phyloP scores from a whole-genome alignment of 2,888 invertebrate species.

The Erebia aethiops region DNA sequence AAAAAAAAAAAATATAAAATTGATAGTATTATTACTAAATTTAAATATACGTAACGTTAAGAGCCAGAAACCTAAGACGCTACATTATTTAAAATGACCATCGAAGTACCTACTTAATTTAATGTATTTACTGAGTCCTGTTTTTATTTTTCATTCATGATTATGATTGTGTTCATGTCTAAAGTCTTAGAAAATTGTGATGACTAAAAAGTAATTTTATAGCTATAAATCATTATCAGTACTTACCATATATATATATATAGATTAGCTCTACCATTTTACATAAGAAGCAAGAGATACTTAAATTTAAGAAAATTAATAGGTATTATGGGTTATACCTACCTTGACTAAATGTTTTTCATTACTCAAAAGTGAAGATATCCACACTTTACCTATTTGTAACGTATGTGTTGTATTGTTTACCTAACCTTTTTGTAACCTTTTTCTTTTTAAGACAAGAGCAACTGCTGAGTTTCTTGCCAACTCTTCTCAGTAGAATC shows the following conservation, averaged over 20 bases:
- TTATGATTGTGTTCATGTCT: not conserved
- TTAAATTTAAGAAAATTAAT: not conserved
- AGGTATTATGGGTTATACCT: not conserved
- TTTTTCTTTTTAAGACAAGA: too few relatives aligned
- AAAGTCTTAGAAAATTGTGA: not conserved
- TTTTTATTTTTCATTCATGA: not conserved
- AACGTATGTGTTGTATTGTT: too few relatives aligned
- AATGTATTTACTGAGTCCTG: not conserved
- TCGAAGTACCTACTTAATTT: not conserved
- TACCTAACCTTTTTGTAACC: too few relatives aligned
- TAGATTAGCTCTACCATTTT: not conserved
- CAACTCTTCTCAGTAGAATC: too few relatives aligned
- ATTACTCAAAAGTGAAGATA: too few relatives aligned
- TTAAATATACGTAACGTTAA: not conserved
- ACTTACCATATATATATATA: not conserved
- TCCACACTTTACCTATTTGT: too few relatives aligned
- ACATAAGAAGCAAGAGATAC: too few relatives aligned
- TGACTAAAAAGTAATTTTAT: not conserved
- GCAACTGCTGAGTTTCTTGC: not conserved
- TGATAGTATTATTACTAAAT: too few relatives aligned
- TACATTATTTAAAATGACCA: not conserved
- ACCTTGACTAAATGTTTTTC: too few relatives aligned
- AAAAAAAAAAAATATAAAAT: too few relatives aligned
- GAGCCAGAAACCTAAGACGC: not conserved
- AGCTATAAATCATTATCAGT: not conserved